Percentiles rank a stretch among this genome's conserved stretches.
Conservation (phyloP, 1,140 invertebrate genomes). For the Drosophila pachea region DNA sequence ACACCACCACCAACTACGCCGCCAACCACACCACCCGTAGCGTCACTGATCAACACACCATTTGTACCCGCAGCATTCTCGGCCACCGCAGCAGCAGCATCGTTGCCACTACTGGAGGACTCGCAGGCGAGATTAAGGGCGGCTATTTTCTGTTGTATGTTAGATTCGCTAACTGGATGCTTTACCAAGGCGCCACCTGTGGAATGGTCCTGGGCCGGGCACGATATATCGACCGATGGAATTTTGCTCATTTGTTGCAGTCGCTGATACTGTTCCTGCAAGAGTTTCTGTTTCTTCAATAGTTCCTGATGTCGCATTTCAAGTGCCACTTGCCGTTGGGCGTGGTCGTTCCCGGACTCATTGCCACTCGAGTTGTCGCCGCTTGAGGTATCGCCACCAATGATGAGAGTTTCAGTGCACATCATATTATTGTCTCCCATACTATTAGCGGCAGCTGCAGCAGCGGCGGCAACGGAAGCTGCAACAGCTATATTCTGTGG, state of each 20-base stretch:
- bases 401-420: slow-evolving; percentile 6
- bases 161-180: slow-evolving; percentile 93
- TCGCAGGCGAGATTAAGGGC: slow-evolving; percentile 62
- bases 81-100: slow-evolving; percentile 66
- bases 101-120: slow-evolving; percentile 79
- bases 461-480: slow-evolving; percentile 22
- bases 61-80: slow-evolving; percentile 49
- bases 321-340: slow-evolving; percentile 85
- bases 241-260: slow-evolving; percentile 90
- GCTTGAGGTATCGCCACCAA: slow-evolving; percentile 53
- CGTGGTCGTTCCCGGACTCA: slow-evolving; percentile 85
- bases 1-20: slow-evolving; percentile 50
- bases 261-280: slow-evolving; percentile 93
- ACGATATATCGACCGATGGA: slow-evolving; percentile 83
- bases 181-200: slow-evolving; percentile 84
- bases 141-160: slow-evolving; percentile 91
- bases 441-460: slow-evolving; percentile 27
- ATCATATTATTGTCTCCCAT: slow-evolving; percentile 19
- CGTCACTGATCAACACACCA: slow-evolving; percentile 69
- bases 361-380: slow-evolving; percentile 79
- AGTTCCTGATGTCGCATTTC: slow-evolving; percentile 92
- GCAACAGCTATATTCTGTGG: slow-evolving; percentile 79
- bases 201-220: slow-evolving; percentile 57
- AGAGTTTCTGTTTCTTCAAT: slow-evolving; percentile 89
- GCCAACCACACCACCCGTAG: slow-evolving; percentile 67